phyloP scores from a whole-genome alignment of 2,797 vertebrate genomes.

The Pteronotus mesoamericanus region DNA sequence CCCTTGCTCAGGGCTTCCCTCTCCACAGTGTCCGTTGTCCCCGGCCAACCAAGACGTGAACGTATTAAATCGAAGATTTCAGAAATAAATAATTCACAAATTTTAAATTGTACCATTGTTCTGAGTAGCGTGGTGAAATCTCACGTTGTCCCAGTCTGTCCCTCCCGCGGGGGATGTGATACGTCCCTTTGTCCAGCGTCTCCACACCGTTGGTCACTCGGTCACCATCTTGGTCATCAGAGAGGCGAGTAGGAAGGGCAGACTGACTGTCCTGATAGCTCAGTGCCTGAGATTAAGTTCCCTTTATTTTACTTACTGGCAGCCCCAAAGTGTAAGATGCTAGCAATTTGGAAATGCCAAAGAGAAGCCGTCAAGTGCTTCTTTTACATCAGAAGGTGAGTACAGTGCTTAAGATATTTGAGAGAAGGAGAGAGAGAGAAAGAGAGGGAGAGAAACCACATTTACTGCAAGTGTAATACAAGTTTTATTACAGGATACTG shows the following conservation, averaged over 20 bases:
- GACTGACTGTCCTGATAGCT: fast-evolving
- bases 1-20: not conserved
- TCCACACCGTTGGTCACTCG: no score
- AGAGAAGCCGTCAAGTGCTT: not conserved
- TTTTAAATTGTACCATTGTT: not conserved
- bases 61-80: not conserved
- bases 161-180: not conserved
- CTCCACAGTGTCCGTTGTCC: not conserved
- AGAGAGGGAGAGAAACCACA: not conserved
- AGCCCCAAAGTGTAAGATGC: not conserved
- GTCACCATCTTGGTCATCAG: not conserved
- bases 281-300: not conserved
- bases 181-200: not conserved
- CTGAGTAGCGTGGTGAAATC: not conserved
- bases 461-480: no score
- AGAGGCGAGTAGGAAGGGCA: not conserved
- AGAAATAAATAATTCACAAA: not conserved
- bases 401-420: not conserved
- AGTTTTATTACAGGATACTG: not conserved
- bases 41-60: not conserved
- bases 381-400: not conserved
- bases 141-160: not conserved
- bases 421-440: not conserved
- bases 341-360: not conserved
- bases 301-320: not conserved